Base-by-base conservation (phyloP, 1,140 invertebrate genomes). In the Nixonia krombeini region DNA sequence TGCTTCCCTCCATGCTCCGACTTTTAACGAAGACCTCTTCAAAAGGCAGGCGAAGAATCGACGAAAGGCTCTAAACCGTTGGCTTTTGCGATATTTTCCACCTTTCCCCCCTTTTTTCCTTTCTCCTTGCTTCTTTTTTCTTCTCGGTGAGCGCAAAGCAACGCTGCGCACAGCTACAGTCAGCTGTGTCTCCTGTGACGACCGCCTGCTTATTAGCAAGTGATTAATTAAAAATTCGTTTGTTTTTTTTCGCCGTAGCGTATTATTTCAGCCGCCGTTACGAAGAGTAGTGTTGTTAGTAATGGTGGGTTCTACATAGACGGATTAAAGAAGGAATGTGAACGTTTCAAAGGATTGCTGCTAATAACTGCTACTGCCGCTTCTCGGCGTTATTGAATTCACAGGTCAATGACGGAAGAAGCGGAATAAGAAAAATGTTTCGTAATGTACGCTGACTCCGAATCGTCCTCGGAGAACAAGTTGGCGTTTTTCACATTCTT, bases 221-320 rank as follows among this genome's bases (percentile, higher is more conserved):
- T 74, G 75, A 81, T 82, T 80, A 79, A 82, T 81, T 80, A 79
- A 80, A 80, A 78, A 80, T 74, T 73, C 72, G 67, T 71, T 76
- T 71, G 72, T 73, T 76, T 73, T 58, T 70, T 58, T 35, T 44
- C 17, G 49, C 29, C 40, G 42, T 17, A 29, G 29, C 44, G 44
- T 53, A 63, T 63, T 55, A 64, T 49, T 42, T 10, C 31, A 46
- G 49, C 9, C 55, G 64, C 51, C 47, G 56, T 62, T 57, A 61
- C 64, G 61, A 57, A 61, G 52, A 51, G 51, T 52, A 52, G 52
- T 42, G 57, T 62, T 57, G 57, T 62, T 62, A 68, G 64, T 52
- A 55, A 8, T 45, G 46, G 21, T 18, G 45, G 31, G 37, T 9
- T 53, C 10, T 16, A 13, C 13, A n/a, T 10, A 18, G 4, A 28